Percentiles rank a stretch among this genome's conserved stretches.
Evolutionary conservation across 1,140 invertebrate genomes (phyloP).

Genomic region (Macrotrachela quadricornifera): DNA sequence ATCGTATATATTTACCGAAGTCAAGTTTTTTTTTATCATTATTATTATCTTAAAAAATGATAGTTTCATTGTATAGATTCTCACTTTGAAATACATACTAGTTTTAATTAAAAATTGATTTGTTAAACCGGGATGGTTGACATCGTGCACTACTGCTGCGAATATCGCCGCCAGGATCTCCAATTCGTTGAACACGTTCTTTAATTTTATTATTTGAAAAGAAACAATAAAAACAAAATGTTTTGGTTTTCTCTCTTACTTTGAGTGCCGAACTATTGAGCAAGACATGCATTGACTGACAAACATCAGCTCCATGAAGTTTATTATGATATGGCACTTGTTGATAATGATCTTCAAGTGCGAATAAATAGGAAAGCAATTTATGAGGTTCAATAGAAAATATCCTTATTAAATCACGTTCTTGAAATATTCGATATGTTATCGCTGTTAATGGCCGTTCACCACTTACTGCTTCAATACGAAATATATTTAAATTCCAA

Average conservation of each 20-base stretch:
- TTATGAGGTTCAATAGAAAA: slow-evolving; percentile 67
- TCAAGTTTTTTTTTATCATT: too few relatives aligned
- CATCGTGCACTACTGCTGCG: slow-evolving; percentile 35
- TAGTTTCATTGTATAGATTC: neutral
- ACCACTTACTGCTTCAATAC: neutral
- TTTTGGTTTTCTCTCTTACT: slow-evolving; percentile 28
- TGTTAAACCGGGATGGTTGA: slow-evolving; percentile 37
- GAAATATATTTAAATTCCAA: slow-evolving; percentile 2
- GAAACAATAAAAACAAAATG: neutral
- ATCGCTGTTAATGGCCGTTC: slow-evolving; percentile 2
- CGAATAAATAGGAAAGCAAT: slow-evolving; percentile 82
- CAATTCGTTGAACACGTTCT: slow-evolving; percentile 1
- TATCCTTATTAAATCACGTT: slow-evolving; percentile 62
- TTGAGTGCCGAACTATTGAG: slow-evolving; percentile 72
- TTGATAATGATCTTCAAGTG: slow-evolving; percentile 89
- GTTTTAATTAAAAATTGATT: slow-evolving; percentile 36
- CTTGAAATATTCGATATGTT: slow-evolving; percentile 32
- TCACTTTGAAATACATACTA: slow-evolving; percentile 14
- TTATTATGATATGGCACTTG: slow-evolving; percentile 32
- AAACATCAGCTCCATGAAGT: slow-evolving; percentile 35
- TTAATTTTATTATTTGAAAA: neutral
- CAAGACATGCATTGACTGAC: slow-evolving; percentile 34
- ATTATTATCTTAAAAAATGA: slow-evolving; percentile 40
- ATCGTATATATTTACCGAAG: too few relatives aligned
- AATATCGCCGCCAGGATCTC: slow-evolving; percentile 35